Conservation (phyloP, 2,113 vertebrate genomes). For the Scalopus aquaticus region DNA sequence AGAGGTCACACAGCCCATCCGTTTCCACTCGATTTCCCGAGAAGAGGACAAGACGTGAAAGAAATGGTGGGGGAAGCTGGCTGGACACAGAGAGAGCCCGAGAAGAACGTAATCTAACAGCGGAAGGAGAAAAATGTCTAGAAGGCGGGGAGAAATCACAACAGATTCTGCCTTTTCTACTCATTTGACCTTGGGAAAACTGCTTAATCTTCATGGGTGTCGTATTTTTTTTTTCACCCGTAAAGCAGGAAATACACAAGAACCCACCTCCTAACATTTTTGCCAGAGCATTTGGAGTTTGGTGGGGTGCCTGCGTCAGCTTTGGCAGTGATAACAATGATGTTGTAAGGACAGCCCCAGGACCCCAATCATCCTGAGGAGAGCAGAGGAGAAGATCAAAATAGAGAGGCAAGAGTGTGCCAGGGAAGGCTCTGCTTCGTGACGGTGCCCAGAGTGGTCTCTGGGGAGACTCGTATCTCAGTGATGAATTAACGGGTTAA, state of each 20-base stretch:
- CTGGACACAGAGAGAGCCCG: neutral
- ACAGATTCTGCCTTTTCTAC: neutral
- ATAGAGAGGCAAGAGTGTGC: neutral
- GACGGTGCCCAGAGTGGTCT: neutral
- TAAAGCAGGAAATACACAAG: neutral
- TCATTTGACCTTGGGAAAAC: neutral
- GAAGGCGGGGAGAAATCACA: neutral
- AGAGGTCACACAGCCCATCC: neutral
- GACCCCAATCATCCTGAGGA: neutral
- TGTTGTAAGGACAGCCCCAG: neutral
- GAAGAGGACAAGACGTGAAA: neutral
- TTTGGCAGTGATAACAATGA: neutral
- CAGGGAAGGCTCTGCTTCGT: neutral
- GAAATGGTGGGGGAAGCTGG: neutral
- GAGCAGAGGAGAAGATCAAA: neutral
- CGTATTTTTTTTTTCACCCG: neutral
- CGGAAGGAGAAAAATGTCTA: neutral
- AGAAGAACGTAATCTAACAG: neutral
- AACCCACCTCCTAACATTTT: neutral
- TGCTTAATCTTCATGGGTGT: neutral
- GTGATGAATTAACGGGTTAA: conserved; percentile 60
- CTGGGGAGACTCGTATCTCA: conserved; percentile 22
- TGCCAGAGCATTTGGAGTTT: too few species aligned
- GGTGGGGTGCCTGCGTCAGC: too few species aligned
- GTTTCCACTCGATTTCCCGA: neutral